Evolutionary conservation across 2,888 invertebrate species (phyloP).

Genomic region (Melolontha melolontha): DNA sequence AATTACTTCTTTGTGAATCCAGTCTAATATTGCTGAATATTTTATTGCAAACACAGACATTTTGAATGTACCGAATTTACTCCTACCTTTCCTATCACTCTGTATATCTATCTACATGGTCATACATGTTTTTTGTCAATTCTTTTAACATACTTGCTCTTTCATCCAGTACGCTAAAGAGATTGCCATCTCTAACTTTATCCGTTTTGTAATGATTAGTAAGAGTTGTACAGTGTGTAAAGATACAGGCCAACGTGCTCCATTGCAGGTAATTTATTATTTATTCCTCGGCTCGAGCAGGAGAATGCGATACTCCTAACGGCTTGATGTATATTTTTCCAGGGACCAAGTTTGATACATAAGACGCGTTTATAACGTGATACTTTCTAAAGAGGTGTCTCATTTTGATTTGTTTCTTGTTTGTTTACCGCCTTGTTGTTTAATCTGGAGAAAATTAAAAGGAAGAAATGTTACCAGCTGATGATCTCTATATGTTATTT

Average conservation of each 20-base stretch:
- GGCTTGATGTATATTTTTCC: conserved; percentile 22
- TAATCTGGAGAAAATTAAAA: too few species aligned
- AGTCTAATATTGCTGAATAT: too few species aligned
- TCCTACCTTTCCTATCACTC: background rate
- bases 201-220: conserved; percentile 4
- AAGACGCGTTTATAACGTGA: conserved; percentile 22
- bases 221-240: conserved; percentile 1
- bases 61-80: background rate
- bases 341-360: conserved; percentile 17
- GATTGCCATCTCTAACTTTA: conserved; percentile 25
- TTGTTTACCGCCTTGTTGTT: too few species aligned
- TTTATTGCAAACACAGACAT: too few species aligned
- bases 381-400: conserved; percentile 21
- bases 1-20: too few species aligned
- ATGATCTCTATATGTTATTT: too few species aligned
- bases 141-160: conserved; percentile 36
- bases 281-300: conserved; percentile 13
- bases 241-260: conserved; percentile 30
- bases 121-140: background rate
- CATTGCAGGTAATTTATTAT: conserved; percentile 37
- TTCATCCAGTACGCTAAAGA: conserved; percentile 22
- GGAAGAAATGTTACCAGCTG: too few species aligned
- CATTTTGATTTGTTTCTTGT: background rate
- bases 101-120: background rate
- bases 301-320: conserved; percentile 35